phyloP scores from a whole-genome alignment of 2,797 vertebrate species.

The Leuciscus waleckii region DNA sequence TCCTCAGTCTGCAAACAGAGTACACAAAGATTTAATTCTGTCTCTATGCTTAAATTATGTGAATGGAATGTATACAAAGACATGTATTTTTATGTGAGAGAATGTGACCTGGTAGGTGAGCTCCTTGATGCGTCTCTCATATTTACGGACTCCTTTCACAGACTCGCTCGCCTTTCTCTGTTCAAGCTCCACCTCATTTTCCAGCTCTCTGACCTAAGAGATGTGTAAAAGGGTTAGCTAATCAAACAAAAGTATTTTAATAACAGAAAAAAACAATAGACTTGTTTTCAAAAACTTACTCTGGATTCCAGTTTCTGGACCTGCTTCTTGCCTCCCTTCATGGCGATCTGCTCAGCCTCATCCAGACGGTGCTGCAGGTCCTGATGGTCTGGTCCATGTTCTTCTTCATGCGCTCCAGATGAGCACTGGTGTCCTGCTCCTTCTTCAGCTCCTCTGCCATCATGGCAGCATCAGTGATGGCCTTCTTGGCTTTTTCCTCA shows the following conservation, averaged over 20 bases:
- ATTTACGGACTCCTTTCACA: conserved; percentile 78
- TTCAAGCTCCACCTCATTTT: conserved; percentile 56
- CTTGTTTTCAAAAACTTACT: too few species aligned
- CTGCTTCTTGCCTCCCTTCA: conserved; percentile 80
- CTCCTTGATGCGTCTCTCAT: conserved; percentile 89
- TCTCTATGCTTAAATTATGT: background rate
- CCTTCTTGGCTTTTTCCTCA: conserved; percentile 84
- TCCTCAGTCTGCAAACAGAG: conserved; percentile 59
- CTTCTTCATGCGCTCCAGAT: conserved; percentile 66
- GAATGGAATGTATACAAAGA: background rate
- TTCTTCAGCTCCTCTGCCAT: conserved; percentile 77
- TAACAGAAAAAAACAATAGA: too few species aligned
- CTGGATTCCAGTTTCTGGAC: conserved; percentile 80
- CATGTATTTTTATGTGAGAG: background rate
- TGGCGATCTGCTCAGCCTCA: conserved; percentile 80
- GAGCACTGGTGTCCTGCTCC: conserved; percentile 78
- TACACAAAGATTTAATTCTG: background rate
- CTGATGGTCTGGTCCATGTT: conserved; percentile 54
- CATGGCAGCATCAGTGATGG: conserved; percentile 74
- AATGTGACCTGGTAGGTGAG: conserved; percentile 86
- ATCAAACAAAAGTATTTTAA: too few species aligned
- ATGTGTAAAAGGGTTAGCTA: too few species aligned
- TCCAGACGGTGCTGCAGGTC: conserved; percentile 82
- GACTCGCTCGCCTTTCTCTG: conserved; percentile 59
- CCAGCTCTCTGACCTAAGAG: too few species aligned